A percentile compares a stretch with the other conserved stretches of the same genome.
phyloP scores from a whole-genome alignment of 2,113 vertebrate genomes.

The Coryphaenoides rupestris region DNA sequence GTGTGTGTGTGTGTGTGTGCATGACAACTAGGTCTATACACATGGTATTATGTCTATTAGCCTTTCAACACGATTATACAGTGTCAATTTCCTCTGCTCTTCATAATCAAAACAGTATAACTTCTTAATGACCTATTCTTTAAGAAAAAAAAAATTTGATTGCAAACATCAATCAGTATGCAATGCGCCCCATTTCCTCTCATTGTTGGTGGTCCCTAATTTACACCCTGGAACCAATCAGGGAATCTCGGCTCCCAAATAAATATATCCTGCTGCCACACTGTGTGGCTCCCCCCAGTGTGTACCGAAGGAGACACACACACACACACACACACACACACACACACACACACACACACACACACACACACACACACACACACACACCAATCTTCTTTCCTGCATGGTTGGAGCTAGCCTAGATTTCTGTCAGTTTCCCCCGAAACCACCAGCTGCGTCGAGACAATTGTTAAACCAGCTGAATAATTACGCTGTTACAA shows the following conservation, averaged over 20 bases:
- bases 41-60: too few species aligned
- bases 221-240: conserved; percentile 62
- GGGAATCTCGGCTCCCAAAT: conserved; percentile 55
- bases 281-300: conserved; percentile 54
- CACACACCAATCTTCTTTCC: conserved; percentile 41
- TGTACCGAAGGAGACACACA: conserved; percentile 46
- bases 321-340: too few species aligned
- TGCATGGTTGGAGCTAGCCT: conserved; percentile 56
- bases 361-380: conserved; percentile 2
- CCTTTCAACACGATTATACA: conserved; percentile 13
- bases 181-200: conserved; percentile 37
- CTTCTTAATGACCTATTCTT: neutral
- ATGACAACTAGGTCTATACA: neutral
- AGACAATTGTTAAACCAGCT: conserved; percentile 62
- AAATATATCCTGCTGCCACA: conserved; percentile 46
- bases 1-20: neutral
- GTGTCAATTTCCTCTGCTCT: conserved; percentile 13
- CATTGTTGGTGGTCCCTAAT: conserved; percentile 61
- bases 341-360: conserved; percentile 1
- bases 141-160: conserved; percentile 25
- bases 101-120: conserved; percentile 5
- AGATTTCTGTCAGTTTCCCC: conserved; percentile 48
- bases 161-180: conserved; percentile 45
- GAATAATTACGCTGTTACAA: conserved; percentile 53
- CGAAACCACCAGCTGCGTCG: conserved; percentile 43